Percentiles rank a stretch among this genome's conserved stretches.
phyloP scores from a whole-genome alignment of 2,797 vertebrate genomes.

The Distichodus sexfasciatus region DNA sequence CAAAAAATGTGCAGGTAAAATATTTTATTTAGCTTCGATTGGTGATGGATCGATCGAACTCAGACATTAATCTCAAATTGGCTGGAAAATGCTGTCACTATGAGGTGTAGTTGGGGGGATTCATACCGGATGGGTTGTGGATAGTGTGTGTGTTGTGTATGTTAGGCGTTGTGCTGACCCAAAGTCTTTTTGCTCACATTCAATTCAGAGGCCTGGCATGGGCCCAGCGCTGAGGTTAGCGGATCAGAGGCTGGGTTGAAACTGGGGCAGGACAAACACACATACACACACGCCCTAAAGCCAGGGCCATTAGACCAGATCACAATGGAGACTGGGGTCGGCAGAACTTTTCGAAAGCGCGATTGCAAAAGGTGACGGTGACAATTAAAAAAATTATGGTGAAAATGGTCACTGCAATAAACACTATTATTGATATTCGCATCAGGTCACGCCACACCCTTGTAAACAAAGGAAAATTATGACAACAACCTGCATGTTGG shows the following conservation, averaged over 20 bases:
- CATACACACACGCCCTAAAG: conserved; percentile 12
- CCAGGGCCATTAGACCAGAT: conserved; percentile 10
- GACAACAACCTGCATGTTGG: neutral
- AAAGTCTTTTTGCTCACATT: conserved; percentile 71
- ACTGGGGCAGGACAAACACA: conserved; percentile 20
- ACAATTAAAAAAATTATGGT: too few relatives aligned
- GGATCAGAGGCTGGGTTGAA: conserved; percentile 47
- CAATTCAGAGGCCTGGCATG: conserved; percentile 72
- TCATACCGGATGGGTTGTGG: neutral
- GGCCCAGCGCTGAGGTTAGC: conserved; percentile 74
- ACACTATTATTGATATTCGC: too few relatives aligned
- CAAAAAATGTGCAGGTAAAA: too few relatives aligned
- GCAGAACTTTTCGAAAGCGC: conserved; percentile 5
- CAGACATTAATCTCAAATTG: conserved; percentile 77
- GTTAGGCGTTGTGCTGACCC: conserved; percentile 77
- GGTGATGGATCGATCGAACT: conserved; percentile 65
- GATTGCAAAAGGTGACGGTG: neutral
- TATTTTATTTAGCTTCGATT: too few relatives aligned
- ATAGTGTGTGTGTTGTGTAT: neutral
- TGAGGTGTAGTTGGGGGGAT: conserved; percentile 43
- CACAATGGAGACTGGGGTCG: neutral
- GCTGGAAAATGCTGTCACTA: conserved; percentile 64
- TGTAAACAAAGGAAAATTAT: neutral
- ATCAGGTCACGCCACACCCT: neutral
- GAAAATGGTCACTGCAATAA: too few relatives aligned